Base-by-base conservation (phyloP, 1,140 invertebrate genomes). In the Phortica variegata region DNA sequence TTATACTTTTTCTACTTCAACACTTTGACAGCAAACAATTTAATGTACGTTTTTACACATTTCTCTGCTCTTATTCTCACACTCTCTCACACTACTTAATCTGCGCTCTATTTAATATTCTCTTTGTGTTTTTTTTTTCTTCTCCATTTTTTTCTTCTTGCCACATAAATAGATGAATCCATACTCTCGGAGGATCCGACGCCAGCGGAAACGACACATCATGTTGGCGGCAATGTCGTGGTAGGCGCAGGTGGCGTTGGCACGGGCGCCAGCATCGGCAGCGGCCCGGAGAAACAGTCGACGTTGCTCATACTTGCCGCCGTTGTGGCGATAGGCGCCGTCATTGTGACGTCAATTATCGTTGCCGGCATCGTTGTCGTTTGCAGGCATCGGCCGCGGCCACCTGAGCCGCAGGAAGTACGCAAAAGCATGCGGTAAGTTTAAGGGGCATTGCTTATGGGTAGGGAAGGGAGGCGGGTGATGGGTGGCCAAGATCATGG, bases 271-370 rank as follows among this genome's bases (percentile, higher is more conserved):
- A 68, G 71, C 56, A 63, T 56, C 38, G 69, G 65, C 60, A 65
- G 47, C 50, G 65, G 57, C 13, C 70, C 71, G 7, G 70, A 76
- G 51, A 75, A 75, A 58, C 73, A 76, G 53, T 76, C 73, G 34
- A 72, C 73, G 44, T 51, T 76, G 38, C 61, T 76, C 43, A 72
- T 76, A 46, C 52, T 76, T 6, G 74, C 73, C 49, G 66, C 74
- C 29, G 60, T 74, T 21, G 61, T 76, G 55, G 71, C 70, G 51
- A 74, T 73, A 54, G 73, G 71, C 54, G 74, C 65, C 52, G 70
- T 76, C 46, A 59, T 76, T 50, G 66, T 76, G 59, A 72, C 73
- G 70, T 76, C 74, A 69, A 76, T 76, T 75, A 72, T 76, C 53
- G 74, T 76, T 18, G 71, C 71, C 37, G 71, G 71, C 45, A 72